Base-by-base conservation (phyloP, 2,888 invertebrate genomes). In the Napeogenes inachia region DNA sequence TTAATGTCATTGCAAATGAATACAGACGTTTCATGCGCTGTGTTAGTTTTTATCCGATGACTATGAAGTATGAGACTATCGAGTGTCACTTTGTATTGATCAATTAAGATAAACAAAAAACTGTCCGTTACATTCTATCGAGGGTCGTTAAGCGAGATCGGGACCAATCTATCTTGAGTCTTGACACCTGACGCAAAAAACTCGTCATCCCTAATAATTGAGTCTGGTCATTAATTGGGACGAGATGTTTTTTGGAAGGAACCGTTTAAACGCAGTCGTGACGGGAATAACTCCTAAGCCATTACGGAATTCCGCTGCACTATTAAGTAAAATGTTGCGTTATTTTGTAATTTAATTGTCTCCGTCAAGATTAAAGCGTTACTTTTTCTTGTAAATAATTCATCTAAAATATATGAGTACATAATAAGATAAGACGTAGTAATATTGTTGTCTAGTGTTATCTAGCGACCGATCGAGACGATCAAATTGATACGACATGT, bases 131-230 rank as follows among this genome's bases (percentile, higher is more conserved):
- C 62, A 54, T 57, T 62, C 59, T 47, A 57, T 62, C 59, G 45
- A 33, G 45, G 54, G 35, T 62, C 64, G 59, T 62, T 57, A 60
- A 45, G 54, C 53, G 45, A n/a, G 45, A 57, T 54, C 58, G 13
- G 33, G 35, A 30, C n/a, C 63, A 33, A 63, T 63, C 60, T 56
- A 45, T 64, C 65, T 61, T 53, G 13, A 32, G 30, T 12, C 50
- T 50, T 46, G 59, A 57, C 61, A 61, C 59, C 59, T 60, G 59
- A 60, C 58, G 45, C 57, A n/a, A 58, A 57, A 58, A 57, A 60
- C 56, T 45, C 45, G 56, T 21, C 57, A 50, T 57, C 61, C 64
- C 59, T 21, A 55, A 57, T 66, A 64, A 64, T 60, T 57, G 61
- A 61, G 56, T 45, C 57, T 45, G 45, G 13, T 54, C 21, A 57